Evolutionary conservation across 2,888 invertebrate genomes (phyloP), one percentile per base, ranked within the genome.

Genomic region (Chymomyza caudatula): DNA sequence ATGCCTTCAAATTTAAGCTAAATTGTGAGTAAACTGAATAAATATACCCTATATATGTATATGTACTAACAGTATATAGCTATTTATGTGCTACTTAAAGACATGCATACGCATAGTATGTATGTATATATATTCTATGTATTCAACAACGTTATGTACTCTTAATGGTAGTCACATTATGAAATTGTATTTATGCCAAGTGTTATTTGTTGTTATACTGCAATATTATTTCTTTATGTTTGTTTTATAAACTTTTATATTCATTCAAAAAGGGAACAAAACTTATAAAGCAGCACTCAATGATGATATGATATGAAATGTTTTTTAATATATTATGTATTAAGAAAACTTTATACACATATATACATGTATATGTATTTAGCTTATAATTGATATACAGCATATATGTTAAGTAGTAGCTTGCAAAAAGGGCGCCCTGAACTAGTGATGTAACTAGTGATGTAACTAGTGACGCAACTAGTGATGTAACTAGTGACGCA

Each of bases 181-280:
- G 54, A 19, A 23, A 60, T 20, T n/a, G n/a, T 58, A 47, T 20
- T 43, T 53, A 47, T 17, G 17, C 57, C 52, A 29, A n/a, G 8
- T 53, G 13, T 25, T 55, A 6, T 6, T 43, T 47, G 2, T 43
- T 17, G 29, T 5, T 17, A 44, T 64, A 54, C 25, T 37, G 8
- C 25, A n/a, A n/a, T n/a, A n/a, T n/a, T n/a, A n/a, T n/a, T n/a
- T n/a, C n/a, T n/a, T n/a, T n/a, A n/a, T n/a, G n/a, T 51, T 67
- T 19, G 20, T 70, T 20, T 47, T 44, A 4, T 47, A 22, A 63
- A 43, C 37, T 71, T 25, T 72, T 69, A 71, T 73, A 78, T 78
- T 78, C 69, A 80, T 78, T 80, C 70, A 68, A 72, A 43, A 80
- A 54, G 81, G 80, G 80, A 80, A 83, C 78, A 76, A 72, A 70